A percentile compares a stretch with the other conserved stretches of the same genome.
Conservation (phyloP, 2,113 vertebrate genomes). For the Mus pahari region DNA sequence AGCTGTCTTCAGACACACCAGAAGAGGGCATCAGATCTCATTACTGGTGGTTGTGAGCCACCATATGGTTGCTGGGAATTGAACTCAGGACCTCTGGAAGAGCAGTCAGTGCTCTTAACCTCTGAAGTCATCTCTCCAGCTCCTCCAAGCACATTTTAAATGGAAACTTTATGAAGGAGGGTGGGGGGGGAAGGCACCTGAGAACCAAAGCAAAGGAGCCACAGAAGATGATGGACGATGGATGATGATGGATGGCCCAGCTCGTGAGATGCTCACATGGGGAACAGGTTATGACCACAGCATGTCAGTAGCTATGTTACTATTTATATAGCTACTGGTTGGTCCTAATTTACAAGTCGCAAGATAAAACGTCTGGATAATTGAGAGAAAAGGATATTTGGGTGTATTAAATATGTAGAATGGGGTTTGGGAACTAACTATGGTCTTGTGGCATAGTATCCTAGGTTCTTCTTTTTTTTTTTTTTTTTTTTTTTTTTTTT, state of each 20-base stretch:
- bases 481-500: neutral
- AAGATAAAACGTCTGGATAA: neutral
- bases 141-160: neutral
- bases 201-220: accelerated
- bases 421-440: neutral
- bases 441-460: neutral
- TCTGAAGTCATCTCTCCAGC: too few species aligned
- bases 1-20: too few species aligned
- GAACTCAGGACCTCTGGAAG: too few species aligned
- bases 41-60: too few species aligned
- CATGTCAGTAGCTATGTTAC: accelerated
- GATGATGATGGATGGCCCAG: accelerated
- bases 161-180: neutral
- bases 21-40: too few species aligned
- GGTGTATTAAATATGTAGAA: neutral
- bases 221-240: accelerated
- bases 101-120: too few species aligned
- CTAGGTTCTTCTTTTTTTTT: neutral
- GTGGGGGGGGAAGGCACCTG: accelerated
- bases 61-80: too few species aligned
- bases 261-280: accelerated
- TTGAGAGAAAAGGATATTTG: neutral
- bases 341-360: neutral
- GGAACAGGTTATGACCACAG: neutral
- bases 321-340: neutral